Evolutionary conservation across 2,113 vertebrate genomes (phyloP).

Genomic region (Peromyscus maniculatus): DNA sequence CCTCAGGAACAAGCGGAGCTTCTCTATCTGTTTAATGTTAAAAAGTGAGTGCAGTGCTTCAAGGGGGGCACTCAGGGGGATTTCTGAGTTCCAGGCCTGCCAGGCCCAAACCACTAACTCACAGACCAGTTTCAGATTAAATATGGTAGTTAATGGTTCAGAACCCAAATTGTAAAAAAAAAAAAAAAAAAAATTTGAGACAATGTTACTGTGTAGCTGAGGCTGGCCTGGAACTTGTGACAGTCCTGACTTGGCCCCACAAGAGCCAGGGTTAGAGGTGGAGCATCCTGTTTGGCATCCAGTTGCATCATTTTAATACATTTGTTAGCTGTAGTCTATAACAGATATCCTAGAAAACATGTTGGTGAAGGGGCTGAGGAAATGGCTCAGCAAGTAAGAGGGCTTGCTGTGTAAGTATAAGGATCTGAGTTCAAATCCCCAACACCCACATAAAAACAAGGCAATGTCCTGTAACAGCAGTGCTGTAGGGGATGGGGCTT

Average conservation of each 20-base stretch:
- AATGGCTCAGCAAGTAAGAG: not conserved
- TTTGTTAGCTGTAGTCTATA: not conserved
- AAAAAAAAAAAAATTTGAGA: not conserved
- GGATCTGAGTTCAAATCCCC: not conserved
- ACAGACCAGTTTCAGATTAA: slow-evolving; percentile 24
- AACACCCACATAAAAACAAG: not conserved
- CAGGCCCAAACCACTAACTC: not conserved
- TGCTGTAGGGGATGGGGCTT: not conserved
- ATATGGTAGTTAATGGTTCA: not conserved
- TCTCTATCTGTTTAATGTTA: slow-evolving; percentile 1
- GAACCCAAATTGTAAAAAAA: slow-evolving; percentile 22
- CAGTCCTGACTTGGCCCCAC: not conserved
- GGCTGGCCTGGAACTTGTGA: not conserved
- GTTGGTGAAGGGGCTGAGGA: not conserved
- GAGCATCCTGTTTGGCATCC: not conserved
- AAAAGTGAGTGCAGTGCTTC: not conserved
- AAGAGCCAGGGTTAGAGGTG: not conserved
- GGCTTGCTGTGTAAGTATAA: not conserved
- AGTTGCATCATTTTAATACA: slow-evolving; percentile 21
- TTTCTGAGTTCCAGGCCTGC: not conserved
- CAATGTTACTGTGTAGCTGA: not conserved
- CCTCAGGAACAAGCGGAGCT: not conserved
- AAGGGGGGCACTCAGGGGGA: not conserved
- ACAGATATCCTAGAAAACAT: slow-evolving; percentile 56
- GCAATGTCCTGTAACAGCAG: not conserved